phyloP scores from a whole-genome alignment of 2,797 vertebrate genomes.

The Heteromormyrus szaboi region DNA sequence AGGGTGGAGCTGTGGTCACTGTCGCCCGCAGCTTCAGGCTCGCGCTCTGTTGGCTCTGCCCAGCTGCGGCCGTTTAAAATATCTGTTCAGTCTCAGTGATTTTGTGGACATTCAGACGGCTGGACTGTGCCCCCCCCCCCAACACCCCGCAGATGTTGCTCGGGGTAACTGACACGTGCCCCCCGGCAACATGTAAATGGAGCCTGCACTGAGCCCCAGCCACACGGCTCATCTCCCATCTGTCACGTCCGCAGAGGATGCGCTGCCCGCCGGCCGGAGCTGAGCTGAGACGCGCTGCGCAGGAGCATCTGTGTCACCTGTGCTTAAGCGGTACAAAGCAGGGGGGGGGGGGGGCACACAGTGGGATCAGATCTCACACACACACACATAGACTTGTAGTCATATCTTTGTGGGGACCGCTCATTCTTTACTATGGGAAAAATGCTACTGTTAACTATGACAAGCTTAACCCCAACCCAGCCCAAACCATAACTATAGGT shows the following conservation, averaged over 20 bases:
- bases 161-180: background rate
- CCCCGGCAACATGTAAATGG: background rate
- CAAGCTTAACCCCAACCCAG: background rate
- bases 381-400: background rate
- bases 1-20: background rate
- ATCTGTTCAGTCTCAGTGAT: background rate
- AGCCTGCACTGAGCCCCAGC: background rate
- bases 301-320: constrained; percentile 42
- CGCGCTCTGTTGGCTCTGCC: background rate
- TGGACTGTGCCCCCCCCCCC: too few relatives aligned
- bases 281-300: constrained; percentile 40
- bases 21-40: background rate
- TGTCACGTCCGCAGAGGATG: constrained; percentile 52
- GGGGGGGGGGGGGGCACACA: background rate
- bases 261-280: constrained; percentile 43
- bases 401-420: background rate
- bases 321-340: constrained; percentile 16
- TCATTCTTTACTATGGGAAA: background rate
- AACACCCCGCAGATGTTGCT: background rate
- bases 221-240: constrained; percentile 49
- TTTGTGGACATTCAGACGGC: background rate
- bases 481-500: too few relatives aligned
- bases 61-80: background rate
- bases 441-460: background rate
- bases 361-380: constrained; percentile 2